phyloP scores from a whole-genome alignment of 1,140 invertebrate genomes.

The Cydia amplana region DNA sequence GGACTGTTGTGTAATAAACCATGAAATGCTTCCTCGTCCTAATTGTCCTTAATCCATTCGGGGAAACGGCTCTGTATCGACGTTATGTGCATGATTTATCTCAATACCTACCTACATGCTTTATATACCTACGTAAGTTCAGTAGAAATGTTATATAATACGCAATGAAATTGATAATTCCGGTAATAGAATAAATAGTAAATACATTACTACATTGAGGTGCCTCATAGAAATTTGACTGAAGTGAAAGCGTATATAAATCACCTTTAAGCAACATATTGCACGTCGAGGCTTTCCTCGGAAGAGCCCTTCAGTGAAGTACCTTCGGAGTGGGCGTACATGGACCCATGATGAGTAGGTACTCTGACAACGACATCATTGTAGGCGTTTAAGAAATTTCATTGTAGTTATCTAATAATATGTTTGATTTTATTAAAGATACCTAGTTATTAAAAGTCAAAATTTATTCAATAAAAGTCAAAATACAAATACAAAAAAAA shows the following conservation, averaged over 20 bases:
- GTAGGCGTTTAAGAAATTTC: no score
- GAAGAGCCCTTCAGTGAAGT: slow-evolving; percentile 48
- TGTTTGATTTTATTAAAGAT: no score
- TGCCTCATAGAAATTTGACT: slow-evolving; percentile 25
- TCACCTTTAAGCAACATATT: slow-evolving; percentile 48
- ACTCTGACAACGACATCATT: background rate
- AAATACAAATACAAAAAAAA: no score
- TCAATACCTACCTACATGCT: background rate
- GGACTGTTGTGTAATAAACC: slow-evolving; percentile 45
- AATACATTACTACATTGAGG: slow-evolving; percentile 41
- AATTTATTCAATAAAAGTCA: no score
- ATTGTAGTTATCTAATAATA: no score
- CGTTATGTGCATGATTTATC: background rate
- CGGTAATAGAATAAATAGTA: no score
- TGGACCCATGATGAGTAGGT: slow-evolving; percentile 30
- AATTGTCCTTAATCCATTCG: slow-evolving; percentile 53
- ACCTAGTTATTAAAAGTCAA: no score
- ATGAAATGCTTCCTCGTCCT: slow-evolving; percentile 49
- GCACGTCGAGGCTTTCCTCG: slow-evolving; percentile 48
- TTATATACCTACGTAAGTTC: no score
- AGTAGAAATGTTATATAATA: no score
- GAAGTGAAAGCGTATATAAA: slow-evolving; percentile 43
- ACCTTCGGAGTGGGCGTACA: slow-evolving; percentile 43
- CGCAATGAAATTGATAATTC: no score
- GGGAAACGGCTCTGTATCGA: background rate